These are phyloP conservation scores for Leptosomus discolor DNA, from an alignment of 2,113 vertebrate species.

Conservation along the genomic window DNA sequence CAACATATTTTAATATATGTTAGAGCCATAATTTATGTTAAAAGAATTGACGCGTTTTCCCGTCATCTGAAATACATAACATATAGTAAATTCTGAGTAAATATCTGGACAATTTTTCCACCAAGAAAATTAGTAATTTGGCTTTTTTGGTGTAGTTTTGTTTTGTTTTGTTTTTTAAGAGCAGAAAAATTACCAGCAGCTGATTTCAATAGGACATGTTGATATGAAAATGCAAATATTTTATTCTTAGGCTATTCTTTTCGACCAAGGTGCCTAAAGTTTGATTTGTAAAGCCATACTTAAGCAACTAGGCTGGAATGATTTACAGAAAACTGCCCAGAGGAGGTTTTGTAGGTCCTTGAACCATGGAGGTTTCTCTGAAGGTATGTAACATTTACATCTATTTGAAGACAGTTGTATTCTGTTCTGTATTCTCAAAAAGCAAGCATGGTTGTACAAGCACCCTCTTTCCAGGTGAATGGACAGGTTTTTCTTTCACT, in stretches of 20 bases:
- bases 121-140: not conserved
- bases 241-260: not conserved
- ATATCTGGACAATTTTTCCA: not conserved
- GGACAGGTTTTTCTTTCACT: not conserved
- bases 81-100: not conserved
- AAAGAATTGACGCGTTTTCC: not conserved
- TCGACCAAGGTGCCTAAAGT: not conserved
- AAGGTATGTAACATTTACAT: not conserved
- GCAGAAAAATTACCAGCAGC: not conserved
- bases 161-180: not conserved
- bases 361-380: not conserved
- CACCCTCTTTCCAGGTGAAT: not conserved
- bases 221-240: not conserved
- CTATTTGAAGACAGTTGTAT: not conserved
- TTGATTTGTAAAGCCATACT: not conserved
- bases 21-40: not conserved
- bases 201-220: not conserved
- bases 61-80: not conserved
- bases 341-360: not conserved
- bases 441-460: not conserved
- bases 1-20: not conserved
- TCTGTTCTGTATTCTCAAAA: not conserved
- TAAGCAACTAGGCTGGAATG: not conserved
- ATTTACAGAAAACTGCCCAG: not conserved
- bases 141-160: not conserved